These are phyloP conservation scores for Chymomyza caudatula DNA, from an alignment of 2,888 invertebrate species.

Conservation along the genomic window DNA sequence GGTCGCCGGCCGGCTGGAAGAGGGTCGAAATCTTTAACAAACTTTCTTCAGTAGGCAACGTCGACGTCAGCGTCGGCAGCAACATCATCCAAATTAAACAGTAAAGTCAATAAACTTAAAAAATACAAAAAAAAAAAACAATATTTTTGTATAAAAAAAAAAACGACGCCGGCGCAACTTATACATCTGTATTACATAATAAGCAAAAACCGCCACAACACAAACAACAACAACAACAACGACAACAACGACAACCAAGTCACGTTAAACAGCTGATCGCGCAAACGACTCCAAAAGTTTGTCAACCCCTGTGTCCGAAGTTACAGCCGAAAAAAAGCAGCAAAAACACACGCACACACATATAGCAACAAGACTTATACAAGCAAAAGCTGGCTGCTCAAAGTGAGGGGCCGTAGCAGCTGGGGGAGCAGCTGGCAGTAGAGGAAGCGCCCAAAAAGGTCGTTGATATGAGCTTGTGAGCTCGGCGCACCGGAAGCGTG, in stretches of 20 bases:
- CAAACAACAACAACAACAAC: slow-evolving; percentile 7
- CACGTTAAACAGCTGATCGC: slow-evolving; percentile 51
- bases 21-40: slow-evolving; percentile 52
- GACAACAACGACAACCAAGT: slow-evolving; percentile 16
- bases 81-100: slow-evolving; percentile 1
- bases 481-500: slow-evolving; percentile 56
- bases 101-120: not conserved
- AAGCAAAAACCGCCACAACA: slow-evolving; percentile 29
- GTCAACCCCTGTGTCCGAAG: slow-evolving; percentile 48
- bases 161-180: slow-evolving; percentile 2
- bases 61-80: slow-evolving; percentile 8
- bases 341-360: slow-evolving; percentile 15
- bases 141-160: not conserved
- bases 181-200: slow-evolving; percentile 57
- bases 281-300: slow-evolving; percentile 42
- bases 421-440: slow-evolving; percentile 28
- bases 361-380: slow-evolving; percentile 5
- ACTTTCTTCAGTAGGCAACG: slow-evolving; percentile 1
- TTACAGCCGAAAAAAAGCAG: slow-evolving; percentile 12
- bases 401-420: slow-evolving; percentile 1
- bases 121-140: slow-evolving; percentile 16
- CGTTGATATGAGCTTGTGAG: slow-evolving; percentile 41
- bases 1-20: slow-evolving; percentile 2
- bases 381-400: slow-evolving; percentile 15
- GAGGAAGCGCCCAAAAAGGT: slow-evolving; percentile 46